phyloP scores from a whole-genome alignment of 1,140 invertebrate species.

The Paralvinella palmiformis region DNA sequence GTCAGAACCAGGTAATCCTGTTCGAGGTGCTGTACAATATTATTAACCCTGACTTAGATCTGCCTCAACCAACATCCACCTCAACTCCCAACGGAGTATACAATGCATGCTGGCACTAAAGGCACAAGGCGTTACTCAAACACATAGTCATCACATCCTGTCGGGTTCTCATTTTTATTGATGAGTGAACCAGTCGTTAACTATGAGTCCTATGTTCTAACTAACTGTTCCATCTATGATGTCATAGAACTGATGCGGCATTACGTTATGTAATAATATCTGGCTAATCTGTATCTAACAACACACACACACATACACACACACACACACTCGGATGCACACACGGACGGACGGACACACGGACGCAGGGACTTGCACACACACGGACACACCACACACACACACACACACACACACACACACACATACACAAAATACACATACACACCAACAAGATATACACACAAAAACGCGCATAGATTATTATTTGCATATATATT shows the following conservation, averaged over 20 bases:
- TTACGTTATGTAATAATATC: no score
- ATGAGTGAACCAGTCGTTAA: not conserved
- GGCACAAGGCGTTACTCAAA: not conserved
- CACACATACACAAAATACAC: not conserved
- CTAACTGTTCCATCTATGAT: no score
- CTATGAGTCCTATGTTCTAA: not conserved
- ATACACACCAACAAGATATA: no score
- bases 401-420: not conserved
- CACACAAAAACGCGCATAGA: not conserved
- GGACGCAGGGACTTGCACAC: not conserved
- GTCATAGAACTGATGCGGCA: no score
- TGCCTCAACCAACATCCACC: no score
- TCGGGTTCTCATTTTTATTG: not conserved
- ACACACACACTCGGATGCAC: not conserved
- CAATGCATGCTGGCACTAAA: no score
- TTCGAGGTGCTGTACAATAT: no score
- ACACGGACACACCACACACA: not conserved
- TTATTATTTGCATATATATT: not conserved
- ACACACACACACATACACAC: not conserved
- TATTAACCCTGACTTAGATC: no score
- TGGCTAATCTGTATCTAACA: not conserved
- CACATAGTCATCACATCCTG: not conserved
- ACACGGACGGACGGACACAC: not conserved
- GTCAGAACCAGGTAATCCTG: no score
- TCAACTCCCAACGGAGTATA: no score